phyloP scores from a whole-genome alignment of 2,888 invertebrate species.

The Dryocosmus kuriphilus region DNA sequence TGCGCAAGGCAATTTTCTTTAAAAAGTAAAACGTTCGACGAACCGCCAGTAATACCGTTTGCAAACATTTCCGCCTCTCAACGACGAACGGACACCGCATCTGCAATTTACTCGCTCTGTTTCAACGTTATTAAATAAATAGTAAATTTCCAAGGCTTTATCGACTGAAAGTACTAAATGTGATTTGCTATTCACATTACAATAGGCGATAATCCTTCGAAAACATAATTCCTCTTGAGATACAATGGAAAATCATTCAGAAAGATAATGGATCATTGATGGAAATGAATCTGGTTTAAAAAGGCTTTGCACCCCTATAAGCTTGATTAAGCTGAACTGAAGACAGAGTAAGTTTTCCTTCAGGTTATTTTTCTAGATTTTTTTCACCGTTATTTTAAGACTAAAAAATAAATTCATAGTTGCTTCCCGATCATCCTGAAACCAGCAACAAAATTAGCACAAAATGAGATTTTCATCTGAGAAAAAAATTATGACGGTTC shows the following conservation, averaged over 20 bases:
- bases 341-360: too few species aligned
- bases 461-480: too few species aligned
- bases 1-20: constrained; percentile 1
- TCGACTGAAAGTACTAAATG: neutral
- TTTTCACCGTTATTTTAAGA: too few species aligned
- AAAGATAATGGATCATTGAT: too few species aligned
- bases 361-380: too few species aligned
- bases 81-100: constrained; percentile 1
- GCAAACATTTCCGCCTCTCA: neutral
- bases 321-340: too few species aligned
- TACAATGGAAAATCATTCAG: neutral
- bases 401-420: too few species aligned
- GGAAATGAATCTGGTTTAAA: too few species aligned
- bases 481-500: neutral
- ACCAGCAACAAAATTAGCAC: too few species aligned
- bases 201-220: neutral
- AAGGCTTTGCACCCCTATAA: too few species aligned
- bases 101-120: neutral
- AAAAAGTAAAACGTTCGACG: constrained; percentile 17
- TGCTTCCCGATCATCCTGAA: too few species aligned
- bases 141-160: neutral
- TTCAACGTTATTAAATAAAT: neutral
- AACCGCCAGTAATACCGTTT: constrained; percentile 11
- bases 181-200: neutral
- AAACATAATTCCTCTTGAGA: neutral